Evolutionary conservation across 23 tunicate genomes (phyloP).

Genomic region (Corella eumyota): DNA sequence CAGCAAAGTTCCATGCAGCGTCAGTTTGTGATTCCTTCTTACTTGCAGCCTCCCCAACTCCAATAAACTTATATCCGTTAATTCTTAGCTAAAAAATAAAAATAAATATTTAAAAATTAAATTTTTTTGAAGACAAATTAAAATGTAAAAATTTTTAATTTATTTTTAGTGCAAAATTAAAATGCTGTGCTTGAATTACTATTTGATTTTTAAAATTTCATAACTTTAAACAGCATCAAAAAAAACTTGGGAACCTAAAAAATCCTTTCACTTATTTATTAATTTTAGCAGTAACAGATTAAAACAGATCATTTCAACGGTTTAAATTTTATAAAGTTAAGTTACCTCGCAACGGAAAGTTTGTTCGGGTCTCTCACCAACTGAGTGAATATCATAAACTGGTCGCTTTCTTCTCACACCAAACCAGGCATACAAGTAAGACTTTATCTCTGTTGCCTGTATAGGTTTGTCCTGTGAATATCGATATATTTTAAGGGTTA

Average conservation of each 20-base stretch:
- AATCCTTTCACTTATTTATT: too few relatives aligned
- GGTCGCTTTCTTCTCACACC: slow-evolving; percentile 71
- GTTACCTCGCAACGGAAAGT: slow-evolving; percentile 83
- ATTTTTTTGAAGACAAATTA: too few relatives aligned
- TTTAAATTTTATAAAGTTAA: too few relatives aligned
- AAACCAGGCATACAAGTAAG: slow-evolving; percentile 90
- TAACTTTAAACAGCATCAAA: background rate
- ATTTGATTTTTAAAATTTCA: background rate
- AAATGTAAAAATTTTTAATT: too few relatives aligned
- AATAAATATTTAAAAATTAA: too few relatives aligned
- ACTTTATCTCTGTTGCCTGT: slow-evolving; percentile 73
- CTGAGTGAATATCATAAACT: slow-evolving; percentile 45
- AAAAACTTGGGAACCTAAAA: too few relatives aligned
- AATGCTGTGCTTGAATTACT: background rate
- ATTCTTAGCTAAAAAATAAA: slow-evolving; percentile 57
- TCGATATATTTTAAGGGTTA: too few relatives aligned
- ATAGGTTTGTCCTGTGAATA: slow-evolving; percentile 19
- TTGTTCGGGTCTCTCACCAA: slow-evolving; percentile 81
- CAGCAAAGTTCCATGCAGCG: slow-evolving; percentile 93
- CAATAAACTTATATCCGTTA: slow-evolving; percentile 65
- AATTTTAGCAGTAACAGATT: too few relatives aligned
- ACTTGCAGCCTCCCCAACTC: slow-evolving; percentile 63
- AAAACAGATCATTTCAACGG: too few relatives aligned
- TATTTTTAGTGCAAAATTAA: too few relatives aligned
- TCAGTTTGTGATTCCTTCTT: slow-evolving; percentile 87